Percentiles rank a stretch among this genome's conserved stretches.
Conservation (phyloP, 2,113 vertebrate species). For the Microcebus griseorufus region DNA sequence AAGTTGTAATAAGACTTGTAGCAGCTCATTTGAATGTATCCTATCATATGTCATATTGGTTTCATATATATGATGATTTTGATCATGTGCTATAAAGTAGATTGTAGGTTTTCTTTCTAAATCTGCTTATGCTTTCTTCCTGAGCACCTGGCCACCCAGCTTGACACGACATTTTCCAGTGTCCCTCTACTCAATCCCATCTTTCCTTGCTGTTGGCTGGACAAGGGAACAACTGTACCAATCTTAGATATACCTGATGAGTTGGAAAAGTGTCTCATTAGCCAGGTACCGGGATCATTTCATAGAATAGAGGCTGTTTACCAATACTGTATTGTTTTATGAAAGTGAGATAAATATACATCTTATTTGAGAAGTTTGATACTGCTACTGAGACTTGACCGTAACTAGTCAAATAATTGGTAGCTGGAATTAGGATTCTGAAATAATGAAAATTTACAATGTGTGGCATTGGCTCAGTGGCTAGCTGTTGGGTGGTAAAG, state of each 20-base stretch:
- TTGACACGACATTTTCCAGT: neutral
- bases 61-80: constrained; percentile 13
- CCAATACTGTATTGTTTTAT: neutral
- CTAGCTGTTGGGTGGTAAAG: neutral
- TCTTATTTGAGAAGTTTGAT: neutral
- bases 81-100: neutral
- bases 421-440: neutral
- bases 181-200: neutral
- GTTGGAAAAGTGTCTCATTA: neutral
- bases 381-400: neutral
- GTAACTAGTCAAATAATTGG: neutral
- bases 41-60: neutral
- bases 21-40: neutral
- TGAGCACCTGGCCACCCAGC: neutral
- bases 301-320: neutral
- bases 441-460: neutral
- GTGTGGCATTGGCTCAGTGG: neutral
- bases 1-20: neutral
- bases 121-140: neutral
- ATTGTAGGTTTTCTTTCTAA: neutral
- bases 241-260: neutral
- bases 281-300: neutral
- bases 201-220: neutral
- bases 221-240: neutral
- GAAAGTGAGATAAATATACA: neutral